phyloP scores from a whole-genome alignment of 2,113 vertebrate species.

The Toxotes jaculatrix region DNA sequence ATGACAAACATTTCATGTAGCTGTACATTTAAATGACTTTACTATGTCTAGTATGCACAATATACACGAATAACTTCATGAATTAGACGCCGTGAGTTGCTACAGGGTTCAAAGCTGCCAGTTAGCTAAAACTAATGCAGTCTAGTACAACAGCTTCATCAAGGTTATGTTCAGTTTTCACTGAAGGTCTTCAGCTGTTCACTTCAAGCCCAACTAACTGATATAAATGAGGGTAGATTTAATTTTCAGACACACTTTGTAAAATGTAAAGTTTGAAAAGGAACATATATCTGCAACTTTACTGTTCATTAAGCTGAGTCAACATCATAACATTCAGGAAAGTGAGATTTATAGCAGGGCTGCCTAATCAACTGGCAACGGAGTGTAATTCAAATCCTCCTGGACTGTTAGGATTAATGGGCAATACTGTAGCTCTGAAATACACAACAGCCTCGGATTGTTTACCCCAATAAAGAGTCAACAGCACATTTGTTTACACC shows the following conservation, averaged over 20 bases:
- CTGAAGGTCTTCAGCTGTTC: not conserved
- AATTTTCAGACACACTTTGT: not conserved
- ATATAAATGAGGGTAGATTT: not conserved
- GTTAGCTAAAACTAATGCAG: not conserved
- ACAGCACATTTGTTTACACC: constrained; percentile 42
- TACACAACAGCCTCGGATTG: not conserved
- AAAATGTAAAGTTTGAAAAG: not conserved
- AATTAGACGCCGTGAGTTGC: no score
- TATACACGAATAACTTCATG: no score
- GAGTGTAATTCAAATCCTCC: not conserved
- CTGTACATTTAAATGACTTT: not conserved
- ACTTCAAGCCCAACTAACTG: not conserved
- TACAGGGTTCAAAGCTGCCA: no score
- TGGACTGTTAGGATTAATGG: not conserved
- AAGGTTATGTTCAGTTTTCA: not conserved
- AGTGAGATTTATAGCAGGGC: not conserved
- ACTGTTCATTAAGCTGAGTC: not conserved
- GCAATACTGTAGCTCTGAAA: not conserved
- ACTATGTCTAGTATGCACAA: no score
- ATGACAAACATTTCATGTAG: no score
- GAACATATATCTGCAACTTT: no score
- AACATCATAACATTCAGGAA: not conserved
- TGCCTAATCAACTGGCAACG: not conserved
- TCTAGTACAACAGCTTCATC: not conserved
- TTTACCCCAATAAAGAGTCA: constrained; percentile 48